Evolutionary conservation across 2,888 invertebrate species (phyloP), one percentile per base, ranked within the genome.

Genomic region (Xylota sylvarum): DNA sequence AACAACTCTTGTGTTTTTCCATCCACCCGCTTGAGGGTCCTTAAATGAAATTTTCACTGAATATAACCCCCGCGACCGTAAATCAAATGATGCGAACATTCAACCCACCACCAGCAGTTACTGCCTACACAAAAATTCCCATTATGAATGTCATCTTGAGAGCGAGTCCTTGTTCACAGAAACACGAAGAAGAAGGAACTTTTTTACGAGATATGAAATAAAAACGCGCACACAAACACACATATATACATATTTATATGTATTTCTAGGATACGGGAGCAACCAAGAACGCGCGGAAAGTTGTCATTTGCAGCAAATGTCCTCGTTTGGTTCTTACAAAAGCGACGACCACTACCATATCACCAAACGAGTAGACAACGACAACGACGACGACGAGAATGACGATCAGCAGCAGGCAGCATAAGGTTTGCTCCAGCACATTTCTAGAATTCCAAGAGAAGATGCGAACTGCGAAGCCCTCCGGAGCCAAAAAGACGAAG

Each of bases 251-350:
- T 67, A 70, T 77, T 78, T 1, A 23, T 1, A 23, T 67, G 77
- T 43, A 82, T 67, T 64, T 77, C 64, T 37, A 60, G 17, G 9
- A 56, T 14, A 56, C 23, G 35, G 27, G 23, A 23, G 23, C 23
- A 23, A 23, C 23, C n/a, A 27, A 40, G 32, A 19, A n/a, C 35
- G 62, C 64, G 73, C 78, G 69, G 37, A 78, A 78, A 82, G 77
- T 86, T 86, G 86, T 86, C 86, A 82, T 86, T 86, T 86, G 86
- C 86, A 86, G 86, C 48, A 73, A 82, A 82, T 86, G 86, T 82
- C 86, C 86, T 86, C 77, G 82, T 86, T 86, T 79, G 69, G 43
- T 10, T 82, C 48, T 65, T 76, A 73, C 77, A 78, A 81, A 81
- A 82, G 69, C 76, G 65, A 85, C 72, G 40, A 74, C 70, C 46